Base-by-base conservation (phyloP, 1,140 invertebrate species). In the Ostrea denselamellosa region DNA sequence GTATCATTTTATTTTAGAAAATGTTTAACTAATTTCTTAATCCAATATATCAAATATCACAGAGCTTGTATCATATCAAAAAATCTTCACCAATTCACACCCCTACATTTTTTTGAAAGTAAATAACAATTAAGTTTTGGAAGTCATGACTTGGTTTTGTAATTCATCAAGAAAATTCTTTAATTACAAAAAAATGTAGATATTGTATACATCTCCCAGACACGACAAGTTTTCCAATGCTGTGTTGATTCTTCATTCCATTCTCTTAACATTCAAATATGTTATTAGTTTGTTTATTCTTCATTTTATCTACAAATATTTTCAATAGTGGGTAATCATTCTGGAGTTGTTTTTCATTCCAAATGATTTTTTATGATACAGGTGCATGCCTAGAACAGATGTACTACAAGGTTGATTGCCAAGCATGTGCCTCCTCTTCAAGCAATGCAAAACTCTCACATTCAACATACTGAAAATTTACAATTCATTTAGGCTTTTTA, bases 361-460 rank as follows among this genome's bases (percentile, higher is more conserved):
- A 28, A 28, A 25, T 77, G 68, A 77, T 28, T 77, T 17, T 77
- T n/a, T 62, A 14, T 77, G 68, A 28, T 77, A 77, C 68, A 77
- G 25, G 68, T 77, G 68, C 68, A 28, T 34, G n/a, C 25, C 25
- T 28, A 77, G 7, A 44, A 12, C 68, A 77, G 68, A 22, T 77
- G 68, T 34, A 77, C 9, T 17, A 62, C 34, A 62, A 34, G 68
- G 8, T 34, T 77, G 28, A 25, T 17, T 77, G 14, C 68, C 9
- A 77, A 25, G 5, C 22, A 71, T 22, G 28, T 77, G 28, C 28
- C 25, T 34, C 68, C 28, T 34, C 68, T 77, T 8, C 12, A 22
- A 62, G 17, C 19, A 62, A 19, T 17, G 56, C 56, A 12, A 8
- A n/a, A 22, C 22, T 71, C n/a, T 14, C 10, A 14, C 68, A 22